Evolutionary conservation across 2,797 vertebrate genomes (phyloP), one percentile per base, ranked within the genome.

Genomic region (Telmatherina bonti): DNA sequence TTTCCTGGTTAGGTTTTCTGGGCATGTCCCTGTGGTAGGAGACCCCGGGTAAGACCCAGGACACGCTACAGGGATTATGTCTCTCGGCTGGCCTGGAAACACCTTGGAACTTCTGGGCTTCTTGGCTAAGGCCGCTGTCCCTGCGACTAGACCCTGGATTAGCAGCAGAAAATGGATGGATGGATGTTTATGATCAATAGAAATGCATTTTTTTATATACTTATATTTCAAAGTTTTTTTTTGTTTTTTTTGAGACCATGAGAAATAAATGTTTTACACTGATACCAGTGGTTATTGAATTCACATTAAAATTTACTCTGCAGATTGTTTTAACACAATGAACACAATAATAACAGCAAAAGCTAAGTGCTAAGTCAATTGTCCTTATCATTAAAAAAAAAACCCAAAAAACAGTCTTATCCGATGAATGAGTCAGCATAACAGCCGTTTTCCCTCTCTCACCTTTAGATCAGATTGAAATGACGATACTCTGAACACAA

Each of bases 391-490:
- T 69, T 41, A 71, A 63, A n/a, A 20, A 60, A 53, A 72, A 45
- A 30, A 26, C 15, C 18, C n/a, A n/a, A n/a, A n/a, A n/a, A n/a
- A n/a, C n/a, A n/a, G n/a, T 29, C 33, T 65, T 56, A 55, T 74
- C 65, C 57, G 26, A 64, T 72, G 79, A 87, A 88, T 86, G 74
- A 89, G 71, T 74, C 66, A 80, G 70, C 71, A 71, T 67, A 71
- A 79, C 74, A 72, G 72, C 59, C 29, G 57, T 63, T 76, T 47
- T 70, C 68, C 64, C 60, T 66, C 45, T 51, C 31, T 31, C 49
- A 72, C 78, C 78, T 74, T 83, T 71, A 67, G 67, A 85, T 79
- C 75, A 79, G 85, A 88, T 90, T 89, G 86, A 76, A 70, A 89
- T 86, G 71, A 78, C 52, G 72, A 63, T 84, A 62, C 60, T 65